These are phyloP conservation scores for Nannobrachium achirus DNA, from an alignment of 2,113 vertebrate species.

Conservation along the genomic window DNA sequence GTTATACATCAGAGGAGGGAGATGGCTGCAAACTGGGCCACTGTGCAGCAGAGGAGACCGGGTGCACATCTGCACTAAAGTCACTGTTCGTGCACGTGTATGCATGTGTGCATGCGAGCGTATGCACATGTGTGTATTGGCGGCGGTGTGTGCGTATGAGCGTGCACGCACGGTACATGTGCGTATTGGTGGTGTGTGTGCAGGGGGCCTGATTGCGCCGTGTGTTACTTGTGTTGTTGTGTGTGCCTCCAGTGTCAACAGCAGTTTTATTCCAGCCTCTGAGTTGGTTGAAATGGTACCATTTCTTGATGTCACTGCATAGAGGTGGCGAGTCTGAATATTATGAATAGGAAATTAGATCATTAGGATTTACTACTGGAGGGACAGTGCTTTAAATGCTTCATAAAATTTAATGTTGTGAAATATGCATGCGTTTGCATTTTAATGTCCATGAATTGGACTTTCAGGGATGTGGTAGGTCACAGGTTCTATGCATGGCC, in stretches of 20 bases:
- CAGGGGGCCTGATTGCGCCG: not conserved
- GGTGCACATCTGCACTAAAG: constrained; percentile 74
- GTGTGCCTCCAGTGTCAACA: constrained; percentile 52
- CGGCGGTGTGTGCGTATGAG: constrained; percentile 28
- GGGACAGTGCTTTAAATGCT: constrained; percentile 81
- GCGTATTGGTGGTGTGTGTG: not conserved
- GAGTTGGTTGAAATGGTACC: constrained; percentile 75
- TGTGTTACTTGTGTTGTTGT: constrained; percentile 24
- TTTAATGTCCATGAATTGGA: constrained; percentile 82
- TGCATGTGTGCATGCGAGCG: constrained; percentile 18
- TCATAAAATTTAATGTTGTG: constrained; percentile 84
- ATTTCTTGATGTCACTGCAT: constrained; percentile 75
- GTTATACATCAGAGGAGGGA: constrained; percentile 98
- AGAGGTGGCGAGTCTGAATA: constrained; percentile 76
- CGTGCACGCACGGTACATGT: constrained; percentile 14
- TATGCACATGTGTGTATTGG: constrained; percentile 7
- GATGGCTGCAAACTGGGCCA: constrained; percentile 95
- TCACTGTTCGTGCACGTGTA: constrained; percentile 42
- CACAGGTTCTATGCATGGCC: constrained; percentile 60
- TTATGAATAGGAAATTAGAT: constrained; percentile 78
- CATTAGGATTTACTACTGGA: constrained; percentile 83
- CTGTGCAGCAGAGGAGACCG: constrained; percentile 79
- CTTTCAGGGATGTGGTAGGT: constrained; percentile 79
- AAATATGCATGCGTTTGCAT: constrained; percentile 83
- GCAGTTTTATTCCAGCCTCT: constrained; percentile 68